Evolutionary conservation across 2,113 vertebrate species (phyloP).

Genomic region (Zootoca vivipara): DNA sequence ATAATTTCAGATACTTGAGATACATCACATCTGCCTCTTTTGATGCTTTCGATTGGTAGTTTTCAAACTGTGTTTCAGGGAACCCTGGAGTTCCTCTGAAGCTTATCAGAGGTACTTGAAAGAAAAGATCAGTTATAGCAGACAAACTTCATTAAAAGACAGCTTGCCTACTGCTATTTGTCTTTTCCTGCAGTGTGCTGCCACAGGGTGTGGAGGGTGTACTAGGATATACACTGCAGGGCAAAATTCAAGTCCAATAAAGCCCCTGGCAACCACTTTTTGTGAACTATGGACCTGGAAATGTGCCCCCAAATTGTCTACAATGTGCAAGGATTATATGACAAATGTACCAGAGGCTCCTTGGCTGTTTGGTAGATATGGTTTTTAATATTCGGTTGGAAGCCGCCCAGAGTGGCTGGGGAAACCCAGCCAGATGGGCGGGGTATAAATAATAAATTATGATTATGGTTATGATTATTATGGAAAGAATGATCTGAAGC

Average conservation of each 20-base stretch:
- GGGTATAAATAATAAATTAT: too few relatives aligned
- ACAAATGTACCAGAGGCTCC: background rate
- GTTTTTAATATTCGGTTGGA: too few relatives aligned
- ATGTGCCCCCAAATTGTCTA: background rate
- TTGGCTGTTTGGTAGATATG: background rate
- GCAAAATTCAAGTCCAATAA: background rate
- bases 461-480: too few relatives aligned
- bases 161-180: background rate
- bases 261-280: background rate
- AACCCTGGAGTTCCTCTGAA: constrained; percentile 13
- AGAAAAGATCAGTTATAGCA: background rate
- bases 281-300: background rate
- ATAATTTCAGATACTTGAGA: background rate
- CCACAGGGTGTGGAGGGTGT: background rate
- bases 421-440: too few relatives aligned
- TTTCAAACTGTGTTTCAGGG: background rate
- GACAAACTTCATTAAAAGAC: background rate
- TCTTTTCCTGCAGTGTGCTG: background rate
- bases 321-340: background rate
- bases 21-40: background rate
- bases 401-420: too few relatives aligned
- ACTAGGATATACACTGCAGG: background rate
- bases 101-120: constrained; percentile 6
- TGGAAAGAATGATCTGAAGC: background rate
- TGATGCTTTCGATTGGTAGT: constrained; percentile 1